Percentiles rank a stretch among this genome's conserved stretches.
These are phyloP conservation scores for Eurypyga helias DNA, from an alignment of 2,113 vertebrate species.

Conservation along the genomic window DNA sequence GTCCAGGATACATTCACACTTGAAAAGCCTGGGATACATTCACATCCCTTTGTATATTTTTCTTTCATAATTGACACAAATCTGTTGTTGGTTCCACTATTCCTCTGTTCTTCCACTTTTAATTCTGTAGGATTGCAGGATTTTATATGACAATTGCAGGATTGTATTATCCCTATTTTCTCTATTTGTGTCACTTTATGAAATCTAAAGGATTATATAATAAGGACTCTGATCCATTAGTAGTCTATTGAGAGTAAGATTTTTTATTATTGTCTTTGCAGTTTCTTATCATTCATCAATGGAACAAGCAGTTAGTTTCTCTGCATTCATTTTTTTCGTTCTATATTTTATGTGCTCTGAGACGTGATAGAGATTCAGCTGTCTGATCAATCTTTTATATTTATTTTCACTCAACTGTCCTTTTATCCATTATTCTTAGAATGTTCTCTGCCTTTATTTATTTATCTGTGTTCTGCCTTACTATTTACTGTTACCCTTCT, in stretches of 20 bases:
- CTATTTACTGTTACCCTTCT: slow-evolving; percentile 4
- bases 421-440: slow-evolving; percentile 19
- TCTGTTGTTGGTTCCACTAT: not conserved
- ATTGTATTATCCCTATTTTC: not conserved
- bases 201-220: not conserved
- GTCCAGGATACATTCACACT: not conserved
- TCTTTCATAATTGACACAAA: not conserved
- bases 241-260: not conserved
- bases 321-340: not conserved
- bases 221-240: not conserved
- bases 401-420: not conserved
- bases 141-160: not conserved
- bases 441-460: not conserved
- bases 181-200: not conserved
- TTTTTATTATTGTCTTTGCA: not conserved
- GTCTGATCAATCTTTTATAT: not conserved
- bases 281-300: not conserved
- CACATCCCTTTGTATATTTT: not conserved
- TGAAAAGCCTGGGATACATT: not conserved
- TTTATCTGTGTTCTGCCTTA: not conserved
- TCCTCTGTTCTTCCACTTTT: not conserved
- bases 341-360: not conserved
- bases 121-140: not conserved
- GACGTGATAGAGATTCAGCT: not conserved
- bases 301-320: not conserved